Conservation (phyloP, 2,797 vertebrate genomes). For the Syndactyla subalaris region DNA sequence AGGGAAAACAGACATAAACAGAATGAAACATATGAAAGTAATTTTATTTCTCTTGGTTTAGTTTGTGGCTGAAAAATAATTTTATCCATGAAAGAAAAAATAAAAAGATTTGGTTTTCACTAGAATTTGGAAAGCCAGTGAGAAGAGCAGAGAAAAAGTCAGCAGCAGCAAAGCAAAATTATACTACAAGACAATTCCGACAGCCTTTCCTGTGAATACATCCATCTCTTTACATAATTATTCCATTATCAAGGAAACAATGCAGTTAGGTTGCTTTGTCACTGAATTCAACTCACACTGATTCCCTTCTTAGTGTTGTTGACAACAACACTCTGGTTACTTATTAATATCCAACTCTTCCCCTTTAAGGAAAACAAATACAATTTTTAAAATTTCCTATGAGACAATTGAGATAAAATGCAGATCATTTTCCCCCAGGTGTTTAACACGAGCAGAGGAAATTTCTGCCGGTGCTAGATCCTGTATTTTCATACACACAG, state of each 20-base stretch:
- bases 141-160: not conserved
- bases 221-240: slow-evolving; percentile 4
- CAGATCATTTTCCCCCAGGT: not conserved
- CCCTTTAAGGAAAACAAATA: not conserved
- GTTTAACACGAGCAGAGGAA: not conserved
- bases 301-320: not conserved
- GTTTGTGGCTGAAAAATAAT: not conserved
- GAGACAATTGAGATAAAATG: not conserved
- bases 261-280: not conserved
- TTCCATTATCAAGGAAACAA: slow-evolving; percentile 31
- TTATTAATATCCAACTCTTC: not conserved
- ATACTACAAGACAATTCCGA: not conserved
- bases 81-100: not conserved
- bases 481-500: not conserved
- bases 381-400: not conserved
- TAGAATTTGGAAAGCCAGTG: not conserved
- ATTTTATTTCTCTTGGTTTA: not conserved
- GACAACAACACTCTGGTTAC: not conserved
- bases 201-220: not conserved
- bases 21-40: not conserved
- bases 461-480: not conserved
- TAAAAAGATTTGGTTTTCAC: not conserved
- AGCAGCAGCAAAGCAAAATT: not conserved
- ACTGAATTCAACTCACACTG: not conserved
- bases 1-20: not conserved